Evolutionary conservation across 2,797 vertebrate genomes (phyloP), one percentile per base, ranked within the genome.

Genomic region (Corythornis leucogaster): DNA sequence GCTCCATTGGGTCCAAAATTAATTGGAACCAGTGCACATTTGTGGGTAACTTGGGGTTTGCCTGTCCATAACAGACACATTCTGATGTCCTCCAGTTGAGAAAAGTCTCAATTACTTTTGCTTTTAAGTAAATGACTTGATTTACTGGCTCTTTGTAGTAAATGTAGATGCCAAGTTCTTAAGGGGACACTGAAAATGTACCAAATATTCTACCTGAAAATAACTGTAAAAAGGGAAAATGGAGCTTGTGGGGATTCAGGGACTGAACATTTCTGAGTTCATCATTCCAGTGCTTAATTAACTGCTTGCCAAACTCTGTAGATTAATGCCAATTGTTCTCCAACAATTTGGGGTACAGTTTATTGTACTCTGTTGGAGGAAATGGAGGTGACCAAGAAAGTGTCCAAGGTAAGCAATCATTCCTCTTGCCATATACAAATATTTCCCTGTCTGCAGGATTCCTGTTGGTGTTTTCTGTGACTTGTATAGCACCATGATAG

Each of bases 251-350:
- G 70, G 31, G 45, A 75, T 81, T 58, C 57, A 2, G 26, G 33
- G 35, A n/a, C 0, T 67, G 18, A 82, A 64, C 6, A 53, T 77
- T 93, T 80, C 82, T 66, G 58, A 79, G 19, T 46, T 12, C 74
- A 90, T 88, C 17, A 28, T 87, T 91, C 46, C 33, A 74, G 26
- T 17, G 6, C n/a, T 87, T 87, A 81, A 92, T 73, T 89, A 95
- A 84, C 50, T 82, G 54, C 75, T 89, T 94, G 48, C 68, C 67
- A 81, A 15, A 59, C 63, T 86, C 79, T 40, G 57, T 69, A 61
- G 70, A 79, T 59, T 87, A 35, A 57, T 84, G 50, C 70, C 70
- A 89, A 22, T 85, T 81, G 48, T 63, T 92, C 59, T 17, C 46
- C 70, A 85, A 50, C 59, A 53, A 15, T 67, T 80, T 83, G 40